Conservation (phyloP, 1,140 invertebrate species). For the Camponotus vicinus region DNA sequence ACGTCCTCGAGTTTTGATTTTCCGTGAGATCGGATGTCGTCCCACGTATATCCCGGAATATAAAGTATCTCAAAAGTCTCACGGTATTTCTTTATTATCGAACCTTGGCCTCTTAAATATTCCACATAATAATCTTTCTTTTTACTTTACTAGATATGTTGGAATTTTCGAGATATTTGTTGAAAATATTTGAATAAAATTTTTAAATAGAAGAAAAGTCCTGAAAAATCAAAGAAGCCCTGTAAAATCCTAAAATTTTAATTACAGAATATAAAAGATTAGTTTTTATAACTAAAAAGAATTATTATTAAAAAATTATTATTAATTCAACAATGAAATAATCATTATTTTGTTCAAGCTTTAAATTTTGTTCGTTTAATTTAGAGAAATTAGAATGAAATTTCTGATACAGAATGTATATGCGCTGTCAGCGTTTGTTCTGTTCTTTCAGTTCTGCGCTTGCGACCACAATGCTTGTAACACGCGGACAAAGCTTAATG, state of each 20-base stretch:
- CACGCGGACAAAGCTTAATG: conserved; percentile 55
- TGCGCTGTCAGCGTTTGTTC: not conserved
- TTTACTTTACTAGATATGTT: not conserved
- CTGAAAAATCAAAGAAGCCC: too few relatives aligned
- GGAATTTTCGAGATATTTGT: not conserved
- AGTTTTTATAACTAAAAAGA: not conserved
- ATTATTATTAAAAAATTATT: not conserved
- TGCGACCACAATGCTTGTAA: conserved; percentile 37
- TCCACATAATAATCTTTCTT: not conserved
- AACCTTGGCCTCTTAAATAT: not conserved
- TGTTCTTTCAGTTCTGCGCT: conserved; percentile 17
- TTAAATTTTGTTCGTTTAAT: not conserved
- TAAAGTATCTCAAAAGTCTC: not conserved
- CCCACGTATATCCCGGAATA: not conserved
- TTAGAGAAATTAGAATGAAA: not conserved
- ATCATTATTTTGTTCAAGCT: not conserved
- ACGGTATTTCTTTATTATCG: not conserved
- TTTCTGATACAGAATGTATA: conserved; percentile 9
- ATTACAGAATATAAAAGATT: not conserved
- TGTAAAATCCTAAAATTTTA: not conserved
- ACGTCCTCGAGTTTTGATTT: conserved; percentile 45
- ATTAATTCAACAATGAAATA: not conserved
- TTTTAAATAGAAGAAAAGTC: not conserved
- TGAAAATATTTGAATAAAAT: not conserved
- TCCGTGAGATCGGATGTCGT: conserved; percentile 45